These are phyloP conservation scores for Plumapathes pennacea DNA, from an alignment of 92 coral and sea anemone genomes.

Conservation along the genomic window DNA sequence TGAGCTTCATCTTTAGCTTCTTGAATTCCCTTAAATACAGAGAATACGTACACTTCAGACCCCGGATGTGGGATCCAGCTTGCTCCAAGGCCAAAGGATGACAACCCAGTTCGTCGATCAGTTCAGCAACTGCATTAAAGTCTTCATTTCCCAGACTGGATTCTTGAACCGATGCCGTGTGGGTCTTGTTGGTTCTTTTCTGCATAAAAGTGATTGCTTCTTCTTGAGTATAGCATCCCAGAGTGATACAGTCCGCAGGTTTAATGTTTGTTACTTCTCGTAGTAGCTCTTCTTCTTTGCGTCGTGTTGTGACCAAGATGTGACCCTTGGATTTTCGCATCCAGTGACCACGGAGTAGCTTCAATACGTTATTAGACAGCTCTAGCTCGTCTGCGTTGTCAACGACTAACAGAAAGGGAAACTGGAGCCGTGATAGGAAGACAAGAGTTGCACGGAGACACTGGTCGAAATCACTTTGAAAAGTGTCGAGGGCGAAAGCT, in stretches of 20 bases:
- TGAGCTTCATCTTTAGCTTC: constrained; percentile 12
- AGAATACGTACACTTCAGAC: constrained; percentile 1
- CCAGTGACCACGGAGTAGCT: constrained; percentile 62
- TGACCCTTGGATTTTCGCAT: constrained; percentile 44
- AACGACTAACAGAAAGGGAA: constrained; percentile 54
- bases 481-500: constrained; percentile 15
- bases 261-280: constrained; percentile 29
- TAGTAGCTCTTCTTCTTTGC: constrained; percentile 32
- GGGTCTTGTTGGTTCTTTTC: constrained; percentile 17
- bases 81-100: constrained; percentile 59
- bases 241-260: constrained; percentile 26
- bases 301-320: constrained; percentile 61
- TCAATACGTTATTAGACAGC: constrained; percentile 33
- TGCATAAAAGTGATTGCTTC: constrained; percentile 42
- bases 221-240: constrained; percentile 8
- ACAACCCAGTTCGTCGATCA: constrained; percentile 39
- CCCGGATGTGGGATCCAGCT: constrained; percentile 45
- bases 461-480: constrained; percentile 26
- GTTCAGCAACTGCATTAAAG: not conserved
- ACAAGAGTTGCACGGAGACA: constrained; percentile 39
- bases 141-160: not conserved
- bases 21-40: constrained; percentile 23
- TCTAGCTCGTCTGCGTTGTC: constrained; percentile 50
- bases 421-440: constrained; percentile 22
- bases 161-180: no score